Conservation (phyloP, 2,797 vertebrate species). For the Danio jaintianensis region DNA sequence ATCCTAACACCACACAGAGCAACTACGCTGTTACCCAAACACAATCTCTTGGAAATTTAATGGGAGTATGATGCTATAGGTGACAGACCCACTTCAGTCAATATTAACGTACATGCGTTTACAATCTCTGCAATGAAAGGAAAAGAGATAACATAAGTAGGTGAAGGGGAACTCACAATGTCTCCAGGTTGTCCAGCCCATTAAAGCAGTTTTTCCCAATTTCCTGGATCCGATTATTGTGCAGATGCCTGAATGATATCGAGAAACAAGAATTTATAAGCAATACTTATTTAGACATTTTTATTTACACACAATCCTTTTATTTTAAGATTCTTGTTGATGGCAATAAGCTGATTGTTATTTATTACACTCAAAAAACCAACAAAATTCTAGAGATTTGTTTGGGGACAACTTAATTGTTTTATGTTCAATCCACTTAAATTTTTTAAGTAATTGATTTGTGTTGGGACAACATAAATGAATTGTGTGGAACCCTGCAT, state of each 20-base stretch:
- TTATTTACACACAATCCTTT: not conserved
- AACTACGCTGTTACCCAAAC: not conserved
- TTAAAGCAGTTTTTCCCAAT: slow-evolving; percentile 89
- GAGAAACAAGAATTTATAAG: not conserved
- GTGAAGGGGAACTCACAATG: slow-evolving; percentile 86
- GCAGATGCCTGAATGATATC: slow-evolving; percentile 86
- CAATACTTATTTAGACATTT: not conserved
- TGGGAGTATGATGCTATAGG: slow-evolving; percentile 1
- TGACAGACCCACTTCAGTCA: not conserved
- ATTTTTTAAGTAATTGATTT: too few relatives aligned
- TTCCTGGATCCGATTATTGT: slow-evolving; percentile 95
- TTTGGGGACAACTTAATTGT: too few relatives aligned
- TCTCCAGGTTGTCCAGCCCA: slow-evolving; percentile 94
- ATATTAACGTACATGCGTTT: not conserved
- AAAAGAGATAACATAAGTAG: not conserved
- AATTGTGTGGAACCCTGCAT: too few relatives aligned
- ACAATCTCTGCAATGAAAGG: slow-evolving; percentile 12
- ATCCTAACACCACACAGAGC: not conserved
- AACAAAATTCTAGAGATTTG: too few relatives aligned
- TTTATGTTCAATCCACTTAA: too few relatives aligned
- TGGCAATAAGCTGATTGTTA: not conserved
- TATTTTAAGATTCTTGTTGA: not conserved
- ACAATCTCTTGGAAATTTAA: slow-evolving; percentile 6
- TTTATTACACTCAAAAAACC: too few relatives aligned
- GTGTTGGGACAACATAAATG: too few relatives aligned